A percentile compares a stretch with the other conserved stretches of the same genome.
These are phyloP conservation scores for Marcusenius ussheri DNA, from an alignment of 2,113 vertebrate genomes.

Conservation along the genomic window DNA sequence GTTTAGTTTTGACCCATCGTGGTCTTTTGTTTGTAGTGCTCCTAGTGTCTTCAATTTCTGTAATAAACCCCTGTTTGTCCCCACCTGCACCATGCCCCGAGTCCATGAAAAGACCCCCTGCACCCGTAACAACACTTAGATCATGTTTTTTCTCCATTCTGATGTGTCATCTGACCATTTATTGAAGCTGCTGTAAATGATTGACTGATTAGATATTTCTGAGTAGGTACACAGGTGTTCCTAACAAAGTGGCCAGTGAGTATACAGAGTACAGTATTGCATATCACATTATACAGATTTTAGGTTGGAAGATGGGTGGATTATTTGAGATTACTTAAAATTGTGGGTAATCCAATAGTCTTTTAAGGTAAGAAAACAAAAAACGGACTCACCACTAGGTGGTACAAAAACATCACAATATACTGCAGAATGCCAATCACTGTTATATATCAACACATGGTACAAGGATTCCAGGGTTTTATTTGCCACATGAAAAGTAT, in stretches of 20 bases:
- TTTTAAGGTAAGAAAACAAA: neutral
- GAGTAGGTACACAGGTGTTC: neutral
- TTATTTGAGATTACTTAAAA: neutral
- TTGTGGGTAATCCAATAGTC: neutral
- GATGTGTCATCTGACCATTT: neutral
- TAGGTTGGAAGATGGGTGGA: neutral
- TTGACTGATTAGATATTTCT: neutral
- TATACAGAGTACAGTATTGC: neutral
- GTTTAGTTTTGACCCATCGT: too few species aligned
- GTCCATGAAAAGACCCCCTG: too few species aligned
- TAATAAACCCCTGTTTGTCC: too few species aligned
- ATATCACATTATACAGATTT: neutral
- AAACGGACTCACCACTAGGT: neutral
- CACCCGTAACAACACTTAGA: too few species aligned
- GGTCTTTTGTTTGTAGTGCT: too few species aligned
- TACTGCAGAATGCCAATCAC: neutral
- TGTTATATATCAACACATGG: neutral
- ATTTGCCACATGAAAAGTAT: neutral
- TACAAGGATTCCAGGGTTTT: neutral
- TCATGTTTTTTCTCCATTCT: neutral
- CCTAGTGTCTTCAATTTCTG: too few species aligned
- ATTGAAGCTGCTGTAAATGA: neutral
- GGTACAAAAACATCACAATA: neutral
- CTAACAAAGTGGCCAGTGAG: neutral
- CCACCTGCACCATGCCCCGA: too few species aligned